Evolutionary conservation across 2,888 invertebrate species (phyloP), one percentile per base, ranked within the genome.

Genomic region (Caenorhabditis wallacei): DNA sequence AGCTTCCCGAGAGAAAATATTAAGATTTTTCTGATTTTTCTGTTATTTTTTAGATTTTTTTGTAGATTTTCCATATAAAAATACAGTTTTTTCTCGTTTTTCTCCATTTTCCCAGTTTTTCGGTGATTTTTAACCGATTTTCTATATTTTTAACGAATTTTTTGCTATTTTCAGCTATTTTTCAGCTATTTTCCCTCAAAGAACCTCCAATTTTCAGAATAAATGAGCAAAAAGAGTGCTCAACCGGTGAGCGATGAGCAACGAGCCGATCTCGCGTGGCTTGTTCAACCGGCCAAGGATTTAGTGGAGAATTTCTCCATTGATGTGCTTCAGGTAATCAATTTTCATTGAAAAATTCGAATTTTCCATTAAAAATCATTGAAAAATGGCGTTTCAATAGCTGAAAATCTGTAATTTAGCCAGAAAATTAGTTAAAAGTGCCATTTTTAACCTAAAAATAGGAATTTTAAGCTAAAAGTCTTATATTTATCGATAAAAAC

Each of bases 1-100:
- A 85, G 26, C 84, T 91, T 10, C 91, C 91, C 5, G 81, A 86
- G 59, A 54, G 69, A 72, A 82, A 78, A 43, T 74, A 80, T 63
- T 80, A n/a, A 61, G 11, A 1, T 37, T 59, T 59, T 43, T 18
- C 10, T 0, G n/a, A 35, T 20, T 57, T 59, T 59, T 59, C 8
- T 35, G 16, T 30, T 18, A 18, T n/a, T 57, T 16, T n/a, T 46
- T 46, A 46, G 53, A 40, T 54, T 18, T 30, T 35, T 20, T 48
- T 40, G 18, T 35, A 69, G 40, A 18, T 63, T 57, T 59, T 59
- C 13, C 3, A 30, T 40, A 46, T 51, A 68, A 61, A 68, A 37
- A 18, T 37, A 26, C 20, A 8, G 8, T 46, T 26, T 35, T 57
- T 46, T 26, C 22, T 46, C 0, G 24, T 53, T 46, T 37, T 63